phyloP scores from a whole-genome alignment of 2,113 vertebrate genomes.

The Corydoras maculifer region DNA sequence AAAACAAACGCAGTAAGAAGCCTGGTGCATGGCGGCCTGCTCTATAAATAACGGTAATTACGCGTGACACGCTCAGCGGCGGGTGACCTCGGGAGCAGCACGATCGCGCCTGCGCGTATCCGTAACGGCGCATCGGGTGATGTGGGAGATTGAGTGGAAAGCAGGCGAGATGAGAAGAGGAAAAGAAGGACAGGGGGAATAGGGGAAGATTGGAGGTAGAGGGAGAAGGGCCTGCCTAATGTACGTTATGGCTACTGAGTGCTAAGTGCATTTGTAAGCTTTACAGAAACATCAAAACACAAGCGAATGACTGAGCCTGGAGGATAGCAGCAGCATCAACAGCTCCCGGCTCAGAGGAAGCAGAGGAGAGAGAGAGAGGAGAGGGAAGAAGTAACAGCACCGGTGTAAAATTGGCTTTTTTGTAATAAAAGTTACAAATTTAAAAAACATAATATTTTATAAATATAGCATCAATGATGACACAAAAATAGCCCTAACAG shows the following conservation, averaged over 20 bases:
- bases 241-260: slow-evolving; percentile 41
- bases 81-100: slow-evolving; percentile 37
- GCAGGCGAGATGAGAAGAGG: slow-evolving; percentile 34
- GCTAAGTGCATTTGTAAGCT: slow-evolving; percentile 48
- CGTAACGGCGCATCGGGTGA: slow-evolving; percentile 31
- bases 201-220: not conserved
- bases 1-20: slow-evolving; percentile 40
- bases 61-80: slow-evolving; percentile 27
- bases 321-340: slow-evolving; percentile 16
- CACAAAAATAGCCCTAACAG: too few species aligned
- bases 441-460: too few species aligned
- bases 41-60: slow-evolving; percentile 47
- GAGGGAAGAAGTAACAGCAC: not conserved
- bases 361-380: slow-evolving; percentile 8
- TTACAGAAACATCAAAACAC: slow-evolving; percentile 46
- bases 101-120: slow-evolving; percentile 25
- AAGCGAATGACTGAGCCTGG: slow-evolving; percentile 34
- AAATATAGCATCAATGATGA: too few species aligned
- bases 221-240: slow-evolving; percentile 32
- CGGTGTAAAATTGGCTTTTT: too few species aligned
- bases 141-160: slow-evolving; percentile 44
- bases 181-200: slow-evolving; percentile 22
- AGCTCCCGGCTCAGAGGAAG: not conserved
- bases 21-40: slow-evolving; percentile 11
- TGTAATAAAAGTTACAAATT: too few species aligned